Conservation (phyloP, 2,113 vertebrate genomes). For the Colistium nudipinnis region DNA sequence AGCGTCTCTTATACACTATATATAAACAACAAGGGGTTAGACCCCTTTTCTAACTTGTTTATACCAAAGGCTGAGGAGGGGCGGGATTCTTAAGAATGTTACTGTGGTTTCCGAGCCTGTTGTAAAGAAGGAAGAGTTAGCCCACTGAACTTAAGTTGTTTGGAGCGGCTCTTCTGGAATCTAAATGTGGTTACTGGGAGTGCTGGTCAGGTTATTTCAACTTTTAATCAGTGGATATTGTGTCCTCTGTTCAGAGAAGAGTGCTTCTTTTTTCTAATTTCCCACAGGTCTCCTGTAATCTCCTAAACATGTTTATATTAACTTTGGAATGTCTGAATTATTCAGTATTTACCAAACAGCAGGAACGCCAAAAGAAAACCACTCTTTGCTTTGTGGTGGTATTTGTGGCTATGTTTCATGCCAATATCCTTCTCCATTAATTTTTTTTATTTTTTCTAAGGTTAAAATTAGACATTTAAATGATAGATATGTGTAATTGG, state of each 20-base stretch:
- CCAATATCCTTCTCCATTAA: conserved; percentile 14
- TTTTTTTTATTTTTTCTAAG: conserved; percentile 11
- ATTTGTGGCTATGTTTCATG: conserved; percentile 21
- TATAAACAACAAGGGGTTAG: conserved; percentile 7
- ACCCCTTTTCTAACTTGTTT: conserved; percentile 33
- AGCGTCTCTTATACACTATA: conserved; percentile 33
- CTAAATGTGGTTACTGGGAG: conserved; percentile 26
- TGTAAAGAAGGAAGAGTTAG: conserved; percentile 40
- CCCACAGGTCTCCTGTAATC: conserved; percentile 7
- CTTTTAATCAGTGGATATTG: conserved; percentile 30
- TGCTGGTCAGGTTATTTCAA: conserved; percentile 17
- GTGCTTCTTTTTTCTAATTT: conserved; percentile 20
- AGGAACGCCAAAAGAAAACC: not conserved
- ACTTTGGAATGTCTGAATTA: conserved; percentile 28
- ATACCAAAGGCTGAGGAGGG: conserved; percentile 17
- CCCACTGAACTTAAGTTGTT: conserved; percentile 42
- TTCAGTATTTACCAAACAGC: conserved; percentile 18
- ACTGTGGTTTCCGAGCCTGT: conserved; percentile 29
- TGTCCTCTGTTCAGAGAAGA: conserved; percentile 34
- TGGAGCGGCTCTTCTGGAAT: conserved; percentile 48
- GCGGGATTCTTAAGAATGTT: conserved; percentile 19
- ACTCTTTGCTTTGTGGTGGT: not conserved
- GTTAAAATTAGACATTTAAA: conserved; percentile 22
- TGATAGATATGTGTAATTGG: not conserved
- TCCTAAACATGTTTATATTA: conserved; percentile 1